phyloP scores from a whole-genome alignment of 1,140 invertebrate genomes.

The Himalopsyche phryganea region DNA sequence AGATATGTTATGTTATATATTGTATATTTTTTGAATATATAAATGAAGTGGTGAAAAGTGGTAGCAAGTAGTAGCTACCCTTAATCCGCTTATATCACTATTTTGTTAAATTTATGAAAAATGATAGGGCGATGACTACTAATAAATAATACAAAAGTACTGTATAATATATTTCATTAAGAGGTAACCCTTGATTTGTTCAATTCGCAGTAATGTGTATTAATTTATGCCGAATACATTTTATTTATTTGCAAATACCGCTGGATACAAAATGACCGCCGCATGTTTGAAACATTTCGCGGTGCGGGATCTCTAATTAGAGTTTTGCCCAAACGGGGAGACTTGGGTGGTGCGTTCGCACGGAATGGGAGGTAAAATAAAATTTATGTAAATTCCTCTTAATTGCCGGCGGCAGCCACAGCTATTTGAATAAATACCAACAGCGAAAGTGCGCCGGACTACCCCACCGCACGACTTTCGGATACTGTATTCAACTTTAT shows the following conservation, averaged over 20 bases:
- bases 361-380: conserved; percentile 20
- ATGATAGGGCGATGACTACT: no score
- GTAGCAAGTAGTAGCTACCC: no score
- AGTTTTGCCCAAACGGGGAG: not conserved
- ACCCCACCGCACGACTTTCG: not conserved
- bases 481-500: no score
- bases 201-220: no score
- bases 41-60: no score
- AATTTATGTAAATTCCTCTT: conserved; percentile 33
- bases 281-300: conserved; percentile 28
- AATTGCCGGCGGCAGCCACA: conserved; percentile 30
- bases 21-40: no score
- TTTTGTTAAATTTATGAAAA: no score
- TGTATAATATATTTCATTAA: no score
- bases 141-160: no score
- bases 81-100: no score
- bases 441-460: conserved; percentile 8
- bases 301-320: conserved; percentile 28
- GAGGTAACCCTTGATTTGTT: no score
- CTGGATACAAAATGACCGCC: conserved; percentile 19
- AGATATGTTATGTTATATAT: no score
- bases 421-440: conserved; percentile 32
- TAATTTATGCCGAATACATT: not conserved
- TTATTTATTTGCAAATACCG: conserved; percentile 33
- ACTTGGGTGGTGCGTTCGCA: not conserved